Evolutionary conservation across 2,797 vertebrate genomes (phyloP).

Genomic region (Ptychobarbus kaznakovi): DNA sequence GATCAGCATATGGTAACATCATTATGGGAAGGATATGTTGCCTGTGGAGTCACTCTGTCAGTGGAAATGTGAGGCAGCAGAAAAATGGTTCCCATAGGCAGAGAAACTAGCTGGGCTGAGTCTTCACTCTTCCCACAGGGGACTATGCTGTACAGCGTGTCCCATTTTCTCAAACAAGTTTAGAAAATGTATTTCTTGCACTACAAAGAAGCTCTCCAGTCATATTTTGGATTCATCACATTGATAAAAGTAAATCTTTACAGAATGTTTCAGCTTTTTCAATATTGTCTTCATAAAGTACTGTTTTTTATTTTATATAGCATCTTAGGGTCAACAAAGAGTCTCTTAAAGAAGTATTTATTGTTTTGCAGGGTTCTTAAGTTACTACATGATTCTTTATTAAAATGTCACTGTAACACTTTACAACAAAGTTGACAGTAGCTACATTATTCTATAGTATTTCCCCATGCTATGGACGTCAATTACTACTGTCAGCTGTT

Average conservation of each 20-base stretch:
- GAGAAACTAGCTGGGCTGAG: conserved; percentile 23
- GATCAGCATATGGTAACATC: conserved; percentile 46
- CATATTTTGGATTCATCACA: background rate
- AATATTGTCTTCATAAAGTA: background rate
- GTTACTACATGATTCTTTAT: background rate
- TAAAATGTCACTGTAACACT: background rate
- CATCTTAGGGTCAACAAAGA: background rate
- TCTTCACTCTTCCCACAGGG: conserved; percentile 30
- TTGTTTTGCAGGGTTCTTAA: background rate
- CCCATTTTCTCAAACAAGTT: conserved; percentile 49
- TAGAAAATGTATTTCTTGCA: background rate
- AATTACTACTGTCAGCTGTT: background rate
- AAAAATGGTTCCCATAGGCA: conserved; percentile 35
- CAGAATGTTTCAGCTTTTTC: background rate
- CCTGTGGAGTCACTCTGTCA: conserved; percentile 31
- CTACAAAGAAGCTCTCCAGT: background rate
- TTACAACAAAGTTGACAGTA: background rate
- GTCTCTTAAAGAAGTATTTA: background rate
- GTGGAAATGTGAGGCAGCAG: conserved; percentile 42
- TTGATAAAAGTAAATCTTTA: background rate
- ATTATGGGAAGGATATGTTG: conserved; percentile 21
- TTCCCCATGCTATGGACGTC: background rate
- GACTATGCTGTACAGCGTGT: conserved; percentile 36
- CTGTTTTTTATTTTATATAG: background rate
- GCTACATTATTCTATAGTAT: background rate